Evolutionary conservation across 1,140 invertebrate genomes (phyloP), one percentile per base, ranked within the genome.

Genomic region (Dreissena polymorpha): DNA sequence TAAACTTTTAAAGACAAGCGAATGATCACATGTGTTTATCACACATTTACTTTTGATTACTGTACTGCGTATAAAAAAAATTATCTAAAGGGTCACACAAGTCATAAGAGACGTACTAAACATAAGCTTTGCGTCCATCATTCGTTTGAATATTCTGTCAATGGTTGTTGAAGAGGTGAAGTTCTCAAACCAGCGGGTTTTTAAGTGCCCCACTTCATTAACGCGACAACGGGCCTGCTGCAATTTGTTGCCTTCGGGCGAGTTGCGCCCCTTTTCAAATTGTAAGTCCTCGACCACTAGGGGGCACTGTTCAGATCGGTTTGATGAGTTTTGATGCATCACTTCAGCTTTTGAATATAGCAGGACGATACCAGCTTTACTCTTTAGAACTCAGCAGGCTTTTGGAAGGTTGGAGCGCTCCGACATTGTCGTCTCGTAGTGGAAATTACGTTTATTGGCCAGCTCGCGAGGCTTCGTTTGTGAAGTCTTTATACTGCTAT

Each of bases 381-480:
- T 69, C 49, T 49, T 69, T 25, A 18, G 55, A 53, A 78, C 63
- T n/a, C 76, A 68, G 64, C 76, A 53, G 64, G 76, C 12, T 64
- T 69, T 78, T 29, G 27, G 55, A 21, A 60, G 57, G 57, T 60
- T 60, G 12, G 57, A 60, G 57, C 57, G 21, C 21, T 3, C 16
- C 57, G 57, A 60, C 57, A 60, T 60, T 23, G 57, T 60, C 3
- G 67, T 53, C 55, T 67, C 39, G 57, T 78, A 69, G 65, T 78
- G n/a, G 1, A 3, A 27, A 50, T 21, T 23, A 27, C 64, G 57
- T 60, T 78, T 69, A 67, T 67, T 67, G 67, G 49, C 76, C 16
- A 53, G 68, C 65, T 78, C 65, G 49, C 67, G 65, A 69, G 76
- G 68, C 57, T 53, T 69, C 76, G 65, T 65, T 29, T 70, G 76